Evolutionary conservation across 2,797 vertebrate genomes (phyloP).

Genomic region (Myoxocephalus aenaeus): DNA sequence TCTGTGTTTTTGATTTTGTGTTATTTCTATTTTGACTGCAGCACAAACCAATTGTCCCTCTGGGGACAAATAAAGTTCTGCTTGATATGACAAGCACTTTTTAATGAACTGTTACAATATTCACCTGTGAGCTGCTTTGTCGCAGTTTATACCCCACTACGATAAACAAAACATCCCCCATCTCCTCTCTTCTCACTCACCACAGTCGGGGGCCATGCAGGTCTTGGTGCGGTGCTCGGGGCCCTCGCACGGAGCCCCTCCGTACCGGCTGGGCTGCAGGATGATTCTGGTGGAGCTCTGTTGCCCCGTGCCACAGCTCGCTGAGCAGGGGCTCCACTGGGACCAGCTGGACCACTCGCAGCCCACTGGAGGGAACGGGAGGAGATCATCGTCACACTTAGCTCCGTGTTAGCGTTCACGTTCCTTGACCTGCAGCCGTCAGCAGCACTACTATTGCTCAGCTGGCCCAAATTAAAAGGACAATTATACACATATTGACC

Average conservation of each 20-base stretch:
- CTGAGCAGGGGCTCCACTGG: constrained; percentile 82
- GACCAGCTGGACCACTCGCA: constrained; percentile 87
- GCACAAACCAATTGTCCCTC: neutral
- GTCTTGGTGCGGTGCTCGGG: constrained; percentile 39
- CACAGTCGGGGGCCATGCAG: constrained; percentile 81
- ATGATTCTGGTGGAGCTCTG: constrained; percentile 74
- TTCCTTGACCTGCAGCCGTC: neutral
- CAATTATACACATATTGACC: neutral
- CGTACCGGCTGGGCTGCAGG: constrained; percentile 62
- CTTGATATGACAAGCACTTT: neutral
- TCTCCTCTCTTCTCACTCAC: constrained; percentile 65
- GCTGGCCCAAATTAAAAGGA: neutral
- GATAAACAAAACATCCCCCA: neutral
- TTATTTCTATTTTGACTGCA: neutral
- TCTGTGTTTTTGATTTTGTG: constrained; percentile 3
- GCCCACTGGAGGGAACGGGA: constrained; percentile 73
- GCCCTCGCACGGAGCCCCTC: constrained; percentile 81
- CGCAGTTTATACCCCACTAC: neutral
- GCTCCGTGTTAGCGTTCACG: neutral
- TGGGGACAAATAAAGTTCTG: neutral
- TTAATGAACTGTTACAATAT: neutral
- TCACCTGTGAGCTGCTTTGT: neutral
- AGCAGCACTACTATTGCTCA: neutral
- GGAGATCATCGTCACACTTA: neutral
- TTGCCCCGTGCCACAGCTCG: constrained; percentile 81